Evolutionary conservation across 2,113 vertebrate species (phyloP).

Genomic region (Apaloderma vittatum): DNA sequence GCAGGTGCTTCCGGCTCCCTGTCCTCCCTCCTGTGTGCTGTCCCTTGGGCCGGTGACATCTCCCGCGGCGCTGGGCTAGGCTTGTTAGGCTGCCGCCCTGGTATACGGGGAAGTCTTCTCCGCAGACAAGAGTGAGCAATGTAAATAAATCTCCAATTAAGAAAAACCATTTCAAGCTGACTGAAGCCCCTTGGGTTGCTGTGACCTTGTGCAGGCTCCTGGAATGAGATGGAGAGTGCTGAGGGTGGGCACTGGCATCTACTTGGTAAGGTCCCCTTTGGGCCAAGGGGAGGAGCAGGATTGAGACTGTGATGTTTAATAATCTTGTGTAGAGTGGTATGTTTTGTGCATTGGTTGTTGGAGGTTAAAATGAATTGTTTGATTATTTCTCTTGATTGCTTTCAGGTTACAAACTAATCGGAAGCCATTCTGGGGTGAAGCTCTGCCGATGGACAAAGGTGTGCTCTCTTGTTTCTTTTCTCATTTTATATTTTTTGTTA

Average conservation of each 20-base stretch:
- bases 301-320: not conserved
- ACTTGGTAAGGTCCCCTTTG: not conserved
- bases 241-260: not conserved
- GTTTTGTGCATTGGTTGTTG: not conserved
- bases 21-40: not conserved
- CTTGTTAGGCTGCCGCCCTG: not conserved
- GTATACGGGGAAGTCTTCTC: not conserved
- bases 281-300: not conserved
- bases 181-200: not conserved
- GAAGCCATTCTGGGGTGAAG: constrained; percentile 96
- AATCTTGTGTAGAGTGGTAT: not conserved
- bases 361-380: not conserved
- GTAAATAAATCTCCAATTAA: not conserved
- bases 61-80: not conserved
- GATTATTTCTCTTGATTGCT: not conserved
- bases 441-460: constrained; percentile 99
- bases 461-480: not conserved
- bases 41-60: not conserved
- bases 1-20: not conserved
- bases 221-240: too few relatives aligned
- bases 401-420: constrained; percentile 93
- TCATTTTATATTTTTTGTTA: not conserved
- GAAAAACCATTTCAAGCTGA: not conserved
- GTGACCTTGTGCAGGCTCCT: not conserved
- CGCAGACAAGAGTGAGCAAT: not conserved